Conservation (phyloP, 2,797 vertebrate genomes). For the Ataeniobius toweri region DNA sequence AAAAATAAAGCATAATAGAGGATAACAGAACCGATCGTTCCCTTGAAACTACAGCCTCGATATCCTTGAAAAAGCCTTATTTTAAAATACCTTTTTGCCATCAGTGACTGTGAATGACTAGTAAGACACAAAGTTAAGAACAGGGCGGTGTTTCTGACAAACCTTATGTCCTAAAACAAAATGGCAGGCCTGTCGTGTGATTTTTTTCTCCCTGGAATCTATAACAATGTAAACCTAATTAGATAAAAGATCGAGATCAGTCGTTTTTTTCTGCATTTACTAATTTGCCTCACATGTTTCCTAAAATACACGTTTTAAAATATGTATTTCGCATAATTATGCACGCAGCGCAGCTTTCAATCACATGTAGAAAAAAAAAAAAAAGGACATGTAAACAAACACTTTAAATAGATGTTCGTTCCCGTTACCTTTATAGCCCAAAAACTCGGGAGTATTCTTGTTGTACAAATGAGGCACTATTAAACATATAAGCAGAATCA, state of each 20-base stretch:
- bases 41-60: neutral
- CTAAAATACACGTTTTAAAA: neutral
- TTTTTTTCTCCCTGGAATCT: neutral
- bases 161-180: constrained; percentile 39
- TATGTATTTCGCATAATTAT: neutral
- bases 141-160: constrained; percentile 5
- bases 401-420: neutral
- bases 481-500: neutral
- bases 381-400: constrained; percentile 33
- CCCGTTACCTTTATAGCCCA: neutral
- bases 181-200: constrained; percentile 41
- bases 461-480: neutral
- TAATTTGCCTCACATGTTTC: neutral
- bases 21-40: neutral
- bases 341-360: constrained; percentile 3
- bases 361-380: neutral
- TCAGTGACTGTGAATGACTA: neutral
- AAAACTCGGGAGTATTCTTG: neutral
- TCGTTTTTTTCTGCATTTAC: neutral
- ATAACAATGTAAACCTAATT: neutral
- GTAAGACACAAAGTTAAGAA: neutral
- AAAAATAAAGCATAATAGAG: neutral
- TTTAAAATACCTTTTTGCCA: neutral
- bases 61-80: neutral
- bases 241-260: neutral